Evolutionary conservation across 92 coral and sea anemone genomes (phyloP), one percentile per base, ranked within the genome.

Genomic region (Epizoanthus stellaris): DNA sequence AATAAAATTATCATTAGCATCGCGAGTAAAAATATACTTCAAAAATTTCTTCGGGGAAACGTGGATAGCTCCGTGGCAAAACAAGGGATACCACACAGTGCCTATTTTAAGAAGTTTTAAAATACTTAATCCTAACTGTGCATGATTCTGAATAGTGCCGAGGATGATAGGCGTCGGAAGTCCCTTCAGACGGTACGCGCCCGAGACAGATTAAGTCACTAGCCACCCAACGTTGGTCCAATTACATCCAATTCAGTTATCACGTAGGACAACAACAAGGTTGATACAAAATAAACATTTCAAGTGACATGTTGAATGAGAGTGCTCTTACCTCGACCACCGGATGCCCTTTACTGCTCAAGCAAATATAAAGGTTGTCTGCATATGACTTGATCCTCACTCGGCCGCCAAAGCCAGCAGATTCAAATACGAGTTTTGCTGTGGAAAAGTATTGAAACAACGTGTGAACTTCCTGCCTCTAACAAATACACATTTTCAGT

Each of bases 341-440:
- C 20, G 93, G 84, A 43, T 81, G 17, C 30, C 95, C 95, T 62
- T 70, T 88, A 12, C 81, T 60, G 70, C 82, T 77, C 3, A 94
- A 47, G 56, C 98, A 94, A 49, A 94, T 40, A 70, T 81, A 90
- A 21, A 77, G 82, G 38, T 80, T 82, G 38, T 92, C 95, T 75
- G 53, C 66, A 42, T 76, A 63, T 5, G 98, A 92, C 64, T 81
- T 87, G 76, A 94, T 81, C 36, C 88, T 85, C 38, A 94, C 77
- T 58, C 92, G 91, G n/a, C 93, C 90, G 19, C 80, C 84, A 77
- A 93, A 88, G 10, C 93, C 98, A 4, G 85, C 87, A 21, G 98
- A 90, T 73, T 92, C 95, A 57, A 94, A 43, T 65, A 59, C 67
- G 47, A 94, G 89, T 82, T 82, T 83, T 80, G 94, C 98, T 94